Base-by-base conservation (phyloP, 2,113 vertebrate genomes). In the Chloropsis cyanopogon region DNA sequence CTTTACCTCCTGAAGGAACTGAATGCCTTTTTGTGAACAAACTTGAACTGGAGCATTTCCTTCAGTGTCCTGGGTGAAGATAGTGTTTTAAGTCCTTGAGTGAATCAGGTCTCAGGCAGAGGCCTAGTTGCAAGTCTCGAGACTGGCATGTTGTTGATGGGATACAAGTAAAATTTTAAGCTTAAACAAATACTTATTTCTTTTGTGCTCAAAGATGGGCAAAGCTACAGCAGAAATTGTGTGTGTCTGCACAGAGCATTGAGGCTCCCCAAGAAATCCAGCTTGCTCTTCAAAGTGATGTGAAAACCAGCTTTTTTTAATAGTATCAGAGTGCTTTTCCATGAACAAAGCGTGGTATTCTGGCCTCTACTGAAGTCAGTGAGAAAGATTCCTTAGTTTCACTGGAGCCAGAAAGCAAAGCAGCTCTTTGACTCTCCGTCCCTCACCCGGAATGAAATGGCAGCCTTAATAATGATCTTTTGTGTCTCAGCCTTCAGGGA, bases 401-500 rank as follows among this genome's bases (percentile, higher is more conserved):
- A 50, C 29, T 83, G 54, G 9, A 26, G 16, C 42, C 16, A 9
- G 46, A 44, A 85, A 86, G 13, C 26, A 91, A 92, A 95, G 29
- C 50, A 41, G 12, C 33, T 29, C 49, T 57, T 49, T 64, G 1
- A 9, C 14, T 71, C 37, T 18, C 17, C 35, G 5, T 49, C 35
- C 9, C 31, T 82, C 49, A 31, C 11, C 21, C 47, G 49, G 41
- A 44, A 23, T 72, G 59, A 59, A 77, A 42, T 39, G 18, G 7
- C 44, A 89, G 26, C 24, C 18, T 93, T 90, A 79, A 47, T 82
- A 75, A 96, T 53, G 44, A 28, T 47, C 19, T 68, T 68, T 94
- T 96, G 42, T 94, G 79, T 96, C 77, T 90, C 97, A 99, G 99
- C 86, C 98, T 99, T 95, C 99, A 99, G 98, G 99, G 99, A 71